phyloP scores from a whole-genome alignment of 2,888 invertebrate genomes.

The Acanthosepion pharaonis region DNA sequence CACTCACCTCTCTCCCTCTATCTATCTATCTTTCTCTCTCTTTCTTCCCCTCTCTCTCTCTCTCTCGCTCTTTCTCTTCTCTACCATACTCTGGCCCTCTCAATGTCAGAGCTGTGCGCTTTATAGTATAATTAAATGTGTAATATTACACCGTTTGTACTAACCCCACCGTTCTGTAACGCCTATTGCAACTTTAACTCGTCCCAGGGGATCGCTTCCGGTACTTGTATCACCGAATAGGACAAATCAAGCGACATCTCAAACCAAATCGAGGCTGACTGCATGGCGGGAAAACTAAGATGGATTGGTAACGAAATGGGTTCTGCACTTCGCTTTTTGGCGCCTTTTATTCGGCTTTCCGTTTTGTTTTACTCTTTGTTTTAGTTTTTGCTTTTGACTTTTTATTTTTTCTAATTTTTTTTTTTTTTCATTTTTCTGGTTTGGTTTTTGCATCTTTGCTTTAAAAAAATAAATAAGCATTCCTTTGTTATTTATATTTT shows the following conservation, averaged over 20 bases:
- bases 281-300: background rate
- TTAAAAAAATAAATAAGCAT: background rate
- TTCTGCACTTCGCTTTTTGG: background rate
- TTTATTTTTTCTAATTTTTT: background rate
- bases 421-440: background rate
- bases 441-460: background rate
- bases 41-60: background rate
- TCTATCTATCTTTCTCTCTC: background rate
- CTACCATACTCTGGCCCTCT: background rate
- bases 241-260: background rate
- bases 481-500: background rate
- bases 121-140: background rate
- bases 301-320: background rate
- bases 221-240: background rate
- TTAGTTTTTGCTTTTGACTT: background rate
- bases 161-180: background rate
- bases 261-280: constrained; percentile 2
- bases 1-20: background rate
- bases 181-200: background rate
- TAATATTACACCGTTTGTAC: background rate
- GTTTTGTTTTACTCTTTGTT: background rate
- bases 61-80: background rate
- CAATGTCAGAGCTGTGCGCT: background rate
- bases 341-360: background rate
- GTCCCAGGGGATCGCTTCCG: background rate